Evolutionary conservation across 2,113 vertebrate species (phyloP), one percentile per base, ranked within the genome.

Genomic region (Pachyramphus minor): DNA sequence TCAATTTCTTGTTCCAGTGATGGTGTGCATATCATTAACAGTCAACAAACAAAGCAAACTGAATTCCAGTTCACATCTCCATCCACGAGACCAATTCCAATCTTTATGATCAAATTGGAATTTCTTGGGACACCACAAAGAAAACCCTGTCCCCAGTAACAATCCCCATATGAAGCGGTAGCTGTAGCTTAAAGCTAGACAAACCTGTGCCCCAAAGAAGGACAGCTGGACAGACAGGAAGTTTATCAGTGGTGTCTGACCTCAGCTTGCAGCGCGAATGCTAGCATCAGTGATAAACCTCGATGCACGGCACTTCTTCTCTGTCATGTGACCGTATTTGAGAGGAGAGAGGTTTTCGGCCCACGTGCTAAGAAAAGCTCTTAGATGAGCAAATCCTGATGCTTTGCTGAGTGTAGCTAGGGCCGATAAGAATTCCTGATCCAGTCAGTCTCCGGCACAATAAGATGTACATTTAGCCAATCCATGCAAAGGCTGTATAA

Each of bases 381-480:
- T 93, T 93, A 84, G 80, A 64, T 78, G 93, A 93, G 69, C 75
- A 90, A 58, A 90, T 94, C 83, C 52, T 58, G 44, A 77, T 90
- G 73, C 73, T 66, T 89, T 87, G 92, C 66, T 92, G 93, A 93
- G 88, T 93, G 89, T 14, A 86, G 73, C 82, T 89, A 76, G 45
- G 60, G 76, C 92, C 64, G 53, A 53, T 93, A 87, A 90, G 90
- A 96, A 92, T 89, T 92, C 94, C 86, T 73, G 93, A 93, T 94
- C 89, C 93, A 87, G 86, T 74, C 88, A 87, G 88, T 45, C 90
- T 73, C 93, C 93, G 95, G 95, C 93, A 94, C 86, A 92, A 6
- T 11, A 82, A 72, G 41, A 45, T 35, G 77, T 28, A 69, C 53
- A 58, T 47, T 73, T 84, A 89, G 92, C 89, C 92, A 96, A 92